Evolutionary conservation across 2,888 invertebrate genomes (phyloP).

Genomic region (Nezara viridula): DNA sequence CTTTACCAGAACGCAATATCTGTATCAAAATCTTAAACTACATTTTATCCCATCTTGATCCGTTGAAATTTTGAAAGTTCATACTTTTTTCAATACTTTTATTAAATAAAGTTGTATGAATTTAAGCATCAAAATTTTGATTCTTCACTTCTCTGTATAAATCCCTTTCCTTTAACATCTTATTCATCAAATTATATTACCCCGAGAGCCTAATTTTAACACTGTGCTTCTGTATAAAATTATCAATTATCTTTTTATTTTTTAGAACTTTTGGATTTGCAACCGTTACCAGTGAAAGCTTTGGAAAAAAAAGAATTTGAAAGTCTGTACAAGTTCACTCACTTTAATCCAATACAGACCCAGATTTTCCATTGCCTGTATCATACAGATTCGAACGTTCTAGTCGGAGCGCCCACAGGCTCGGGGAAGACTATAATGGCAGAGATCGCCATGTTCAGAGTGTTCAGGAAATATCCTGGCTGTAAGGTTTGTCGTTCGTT

Average conservation of each 20-base stretch:
- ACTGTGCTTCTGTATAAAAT: background rate
- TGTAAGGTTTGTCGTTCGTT: conserved; percentile 75
- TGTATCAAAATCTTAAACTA: too few relatives aligned
- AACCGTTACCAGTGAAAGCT: conserved; percentile 89
- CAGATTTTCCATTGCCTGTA: conserved; percentile 97
- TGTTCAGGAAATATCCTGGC: conserved; percentile 85
- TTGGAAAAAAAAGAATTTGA: conserved; percentile 84
- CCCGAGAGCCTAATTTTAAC: too few relatives aligned
- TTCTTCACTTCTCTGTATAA: too few relatives aligned
- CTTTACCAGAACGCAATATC: too few relatives aligned
- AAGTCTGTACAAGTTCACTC: conserved; percentile 88
- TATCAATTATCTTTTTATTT: conserved; percentile 1
- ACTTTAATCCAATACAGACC: conserved; percentile 99
- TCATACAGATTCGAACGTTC: conserved; percentile 92
- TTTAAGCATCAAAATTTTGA: too few relatives aligned
- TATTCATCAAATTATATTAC: too few relatives aligned
- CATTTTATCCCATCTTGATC: too few relatives aligned
- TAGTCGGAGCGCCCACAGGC: conserved; percentile 96
- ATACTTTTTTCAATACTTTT: too few relatives aligned
- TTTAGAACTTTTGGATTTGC: conserved; percentile 87
- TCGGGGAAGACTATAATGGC: conserved; percentile 99
- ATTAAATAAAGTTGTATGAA: too few relatives aligned
- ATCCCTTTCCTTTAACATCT: too few relatives aligned
- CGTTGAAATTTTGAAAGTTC: too few relatives aligned
- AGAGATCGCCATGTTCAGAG: conserved; percentile 95